These are phyloP conservation scores for Andrena haemorrhoa DNA, from an alignment of 2,888 invertebrate species.

Conservation along the genomic window DNA sequence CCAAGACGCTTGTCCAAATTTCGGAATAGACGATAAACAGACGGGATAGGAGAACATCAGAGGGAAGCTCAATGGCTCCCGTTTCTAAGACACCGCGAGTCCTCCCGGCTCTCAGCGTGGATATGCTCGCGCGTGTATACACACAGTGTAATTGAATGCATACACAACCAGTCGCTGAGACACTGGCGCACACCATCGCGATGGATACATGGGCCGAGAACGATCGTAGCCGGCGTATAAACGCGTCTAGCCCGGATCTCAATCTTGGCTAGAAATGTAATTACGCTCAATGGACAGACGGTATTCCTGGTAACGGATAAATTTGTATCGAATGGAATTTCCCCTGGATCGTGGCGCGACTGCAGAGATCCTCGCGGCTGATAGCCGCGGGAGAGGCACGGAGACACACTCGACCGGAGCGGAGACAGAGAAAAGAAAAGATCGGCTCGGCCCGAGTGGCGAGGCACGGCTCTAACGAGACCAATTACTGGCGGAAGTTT, in stretches of 20 bases:
- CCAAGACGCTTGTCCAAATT: slow-evolving; percentile 70
- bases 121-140: slow-evolving; percentile 74
- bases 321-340: slow-evolving; percentile 51
- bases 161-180: slow-evolving; percentile 64
- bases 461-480: neutral
- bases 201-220: slow-evolving; percentile 18
- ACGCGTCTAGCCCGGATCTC: slow-evolving; percentile 56
- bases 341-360: slow-evolving; percentile 21
- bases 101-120: slow-evolving; percentile 56
- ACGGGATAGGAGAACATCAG: slow-evolving; percentile 71
- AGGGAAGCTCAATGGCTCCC: slow-evolving; percentile 73
- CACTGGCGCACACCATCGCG: slow-evolving; percentile 33
- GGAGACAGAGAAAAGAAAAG: neutral
- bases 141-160: slow-evolving; percentile 81
- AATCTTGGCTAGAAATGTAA: slow-evolving; percentile 65
- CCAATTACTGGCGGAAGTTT: slow-evolving; percentile 7
- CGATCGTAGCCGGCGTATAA: slow-evolving; percentile 55
- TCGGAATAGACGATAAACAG: slow-evolving; percentile 81
- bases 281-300: slow-evolving; percentile 61
- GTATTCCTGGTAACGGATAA: slow-evolving; percentile 51
- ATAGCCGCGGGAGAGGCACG: neutral
- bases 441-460: neutral
- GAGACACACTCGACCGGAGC: neutral
- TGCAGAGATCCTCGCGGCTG: neutral
- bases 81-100: slow-evolving; percentile 69